phyloP scores from a whole-genome alignment of 1,140 invertebrate genomes.

The Medauroidea extradentata region DNA sequence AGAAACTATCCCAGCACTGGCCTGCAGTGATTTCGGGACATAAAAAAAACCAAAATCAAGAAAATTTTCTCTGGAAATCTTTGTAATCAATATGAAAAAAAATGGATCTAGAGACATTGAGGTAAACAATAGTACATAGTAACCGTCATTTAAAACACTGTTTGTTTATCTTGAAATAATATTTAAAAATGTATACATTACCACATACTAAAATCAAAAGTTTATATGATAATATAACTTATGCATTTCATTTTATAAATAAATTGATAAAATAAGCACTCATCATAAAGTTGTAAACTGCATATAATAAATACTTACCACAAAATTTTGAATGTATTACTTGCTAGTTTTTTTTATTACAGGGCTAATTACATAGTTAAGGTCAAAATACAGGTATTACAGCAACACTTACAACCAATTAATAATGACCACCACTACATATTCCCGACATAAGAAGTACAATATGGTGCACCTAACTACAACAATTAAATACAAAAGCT shows the following conservation, averaged over 20 bases:
- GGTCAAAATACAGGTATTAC: neutral
- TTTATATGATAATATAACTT: neutral
- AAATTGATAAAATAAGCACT: neutral
- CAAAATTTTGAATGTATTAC: too few relatives aligned
- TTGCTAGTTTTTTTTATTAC: too few relatives aligned
- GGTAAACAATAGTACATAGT: too few relatives aligned
- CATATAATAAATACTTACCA: neutral
- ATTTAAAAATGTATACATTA: too few relatives aligned
- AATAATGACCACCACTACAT: neutral
- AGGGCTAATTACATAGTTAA: neutral
- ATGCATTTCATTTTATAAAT: neutral
- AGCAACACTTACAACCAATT: neutral
- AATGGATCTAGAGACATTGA: too few relatives aligned
- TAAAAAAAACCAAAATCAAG: too few relatives aligned
- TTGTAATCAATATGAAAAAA: too few relatives aligned
- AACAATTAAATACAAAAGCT: neutral
- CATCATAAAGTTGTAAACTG: neutral
- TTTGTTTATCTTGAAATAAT: too few relatives aligned
- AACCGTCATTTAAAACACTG: too few relatives aligned
- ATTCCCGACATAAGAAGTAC: neutral
- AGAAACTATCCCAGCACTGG: too few relatives aligned
- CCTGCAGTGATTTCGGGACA: too few relatives aligned
- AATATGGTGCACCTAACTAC: conserved; percentile 1
- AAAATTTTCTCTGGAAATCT: too few relatives aligned
- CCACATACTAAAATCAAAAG: neutral